phyloP scores from a whole-genome alignment of 2,888 invertebrate species.

The Luffia ferchaultella region DNA sequence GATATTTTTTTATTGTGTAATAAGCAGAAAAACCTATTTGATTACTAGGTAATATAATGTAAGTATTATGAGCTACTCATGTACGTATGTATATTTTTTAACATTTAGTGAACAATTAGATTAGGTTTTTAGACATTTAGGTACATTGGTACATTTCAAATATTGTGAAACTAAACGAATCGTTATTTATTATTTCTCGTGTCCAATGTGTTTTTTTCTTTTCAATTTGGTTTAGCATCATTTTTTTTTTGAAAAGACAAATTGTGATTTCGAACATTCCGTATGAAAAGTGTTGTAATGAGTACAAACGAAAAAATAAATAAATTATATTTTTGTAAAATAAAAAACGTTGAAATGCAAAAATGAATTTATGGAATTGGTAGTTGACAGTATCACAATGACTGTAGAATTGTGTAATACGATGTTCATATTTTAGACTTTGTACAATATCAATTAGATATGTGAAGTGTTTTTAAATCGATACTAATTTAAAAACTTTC shows the following conservation, averaged over 20 bases:
- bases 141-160: not conserved
- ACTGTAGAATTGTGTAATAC: not conserved
- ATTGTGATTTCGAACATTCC: conserved; percentile 62
- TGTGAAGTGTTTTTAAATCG: no score
- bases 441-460: no score
- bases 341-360: conserved; percentile 32
- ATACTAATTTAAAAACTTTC: no score
- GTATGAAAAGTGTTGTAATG: conserved; percentile 53
- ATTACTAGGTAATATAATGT: conserved; percentile 9
- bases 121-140: not conserved
- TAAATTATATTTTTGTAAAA: conserved; percentile 57
- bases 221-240: not conserved
- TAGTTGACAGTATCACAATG: conserved; percentile 50
- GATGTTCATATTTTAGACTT: not conserved
- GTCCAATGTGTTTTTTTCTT: not conserved
- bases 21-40: no score
- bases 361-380: conserved; percentile 41
- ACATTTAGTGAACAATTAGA: conserved; percentile 9
- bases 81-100: conserved; percentile 7
- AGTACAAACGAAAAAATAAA: conserved; percentile 59
- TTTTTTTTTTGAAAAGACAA: conserved; percentile 22
- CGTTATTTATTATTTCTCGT: not conserved
- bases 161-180: not conserved
- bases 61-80: conserved; percentile 13
- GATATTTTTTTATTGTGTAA: no score